A percentile compares a stretch with the other conserved stretches of the same genome.
These are phyloP conservation scores for Cataglyphis cursor DNA, from an alignment of 2,888 invertebrate genomes.

Conservation along the genomic window DNA sequence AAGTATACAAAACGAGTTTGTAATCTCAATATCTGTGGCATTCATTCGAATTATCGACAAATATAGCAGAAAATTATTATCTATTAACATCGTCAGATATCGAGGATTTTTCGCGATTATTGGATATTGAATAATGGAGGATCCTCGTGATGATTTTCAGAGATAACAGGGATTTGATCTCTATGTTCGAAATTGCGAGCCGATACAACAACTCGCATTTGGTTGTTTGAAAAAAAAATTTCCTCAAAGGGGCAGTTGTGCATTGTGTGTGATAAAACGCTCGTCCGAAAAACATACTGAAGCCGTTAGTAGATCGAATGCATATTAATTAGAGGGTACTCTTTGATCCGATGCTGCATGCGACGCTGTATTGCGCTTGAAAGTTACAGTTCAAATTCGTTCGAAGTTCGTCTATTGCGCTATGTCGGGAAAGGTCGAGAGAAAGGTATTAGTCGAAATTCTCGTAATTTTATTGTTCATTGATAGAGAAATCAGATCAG, in stretches of 20 bases:
- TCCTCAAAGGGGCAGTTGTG: constrained; percentile 54
- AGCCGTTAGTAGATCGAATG: constrained; percentile 58
- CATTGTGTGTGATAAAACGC: constrained; percentile 53
- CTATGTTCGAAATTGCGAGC: constrained; percentile 14
- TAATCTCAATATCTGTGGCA: constrained; percentile 4
- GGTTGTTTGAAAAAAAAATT: constrained; percentile 43
- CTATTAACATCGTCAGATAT: constrained; percentile 21
- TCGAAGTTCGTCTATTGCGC: constrained; percentile 55
- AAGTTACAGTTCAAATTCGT: constrained; percentile 51
- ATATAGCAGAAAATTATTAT: constrained; percentile 15
- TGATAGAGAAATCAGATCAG: too few relatives aligned
- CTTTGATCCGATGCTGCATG: constrained; percentile 71
- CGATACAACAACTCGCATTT: constrained; percentile 6
- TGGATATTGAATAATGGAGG: constrained; percentile 36
- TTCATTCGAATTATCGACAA: constrained; percentile 21
- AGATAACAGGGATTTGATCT: constrained; percentile 6
- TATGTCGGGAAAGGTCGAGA: neutral
- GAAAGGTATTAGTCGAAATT: constrained; percentile 17
- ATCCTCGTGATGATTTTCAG: neutral
- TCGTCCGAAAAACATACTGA: constrained; percentile 55
- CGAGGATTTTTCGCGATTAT: neutral
- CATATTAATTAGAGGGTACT: constrained; percentile 67
- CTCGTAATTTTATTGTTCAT: constrained; percentile 13
- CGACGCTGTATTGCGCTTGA: constrained; percentile 58
- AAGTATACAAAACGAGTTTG: neutral